Base-by-base conservation (phyloP, 2,113 vertebrate genomes). In the Podarcis raffonei region DNA sequence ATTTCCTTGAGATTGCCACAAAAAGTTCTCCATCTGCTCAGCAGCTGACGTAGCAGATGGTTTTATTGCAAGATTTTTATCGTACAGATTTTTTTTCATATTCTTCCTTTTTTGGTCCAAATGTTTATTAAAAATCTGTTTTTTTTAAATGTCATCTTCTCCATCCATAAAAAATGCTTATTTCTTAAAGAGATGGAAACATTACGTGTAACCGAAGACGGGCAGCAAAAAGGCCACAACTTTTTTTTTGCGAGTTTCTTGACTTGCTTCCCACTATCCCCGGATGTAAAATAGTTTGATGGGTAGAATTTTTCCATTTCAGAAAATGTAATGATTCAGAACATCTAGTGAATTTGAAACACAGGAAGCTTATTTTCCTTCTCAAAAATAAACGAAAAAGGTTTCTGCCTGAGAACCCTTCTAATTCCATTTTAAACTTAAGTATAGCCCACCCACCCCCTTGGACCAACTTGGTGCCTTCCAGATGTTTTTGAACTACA, bases 11-110 rank as follows among this genome's bases (percentile, higher is more conserved):
- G 57, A 81, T 7, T 74, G 88, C 75, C 25, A 89, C 13, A 48
- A 87, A 81, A 87, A 53, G 71, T 90, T 32, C 8, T 83, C 83
- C 85, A 1, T 89, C 57, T 92, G 48, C n/a, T 93, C 83, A 91
- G 62, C 48, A 39, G 91, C 88, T 91, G n/a, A 85, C 37, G 85
- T n/a, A 76, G 37, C 78, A 88, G 79, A 88, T 88, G 80, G 86
- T 81, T 81, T 87, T 71, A 87, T 30, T 6, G 9, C 48, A 81
- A n/a, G 42, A 81, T 81, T 37, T 53, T 1, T 20, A 87, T 65
- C 23, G 37, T 32, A 48, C 71, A 75, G 12, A 68, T 53, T 27
- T 79, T 71, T 72, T 81, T 23, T 35, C 69, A 20, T 30, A 30
- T 42, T 53, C 11, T 78, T 86, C 15, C 76, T 59, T 74, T 65